Evolutionary conservation across 2,888 invertebrate species (phyloP), one percentile per base, ranked within the genome.

Genomic region (Neoitamus cyanurus): DNA sequence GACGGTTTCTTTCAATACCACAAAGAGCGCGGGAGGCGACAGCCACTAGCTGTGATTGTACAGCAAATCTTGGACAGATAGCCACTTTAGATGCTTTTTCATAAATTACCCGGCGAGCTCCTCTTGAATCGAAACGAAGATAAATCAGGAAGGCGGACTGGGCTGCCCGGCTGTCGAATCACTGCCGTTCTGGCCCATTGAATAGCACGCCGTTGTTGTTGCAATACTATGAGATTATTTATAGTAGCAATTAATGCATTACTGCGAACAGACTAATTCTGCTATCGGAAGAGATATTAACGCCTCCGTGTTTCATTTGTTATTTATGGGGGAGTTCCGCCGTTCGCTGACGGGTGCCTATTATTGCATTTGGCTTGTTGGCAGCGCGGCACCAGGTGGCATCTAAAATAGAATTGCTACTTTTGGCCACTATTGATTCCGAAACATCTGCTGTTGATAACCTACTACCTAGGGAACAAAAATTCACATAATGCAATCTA

Each of bases 191-290:
- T 58, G 58, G 25, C 2, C 58, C 58, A 58, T 31, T 31, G 9
- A 70, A 3, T n/a, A 30, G 20, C 13, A 31, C n/a, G 20, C n/a
- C 13, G 70, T 11, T 30, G 30, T 70, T 31, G 31, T 28, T 31
- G 31, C 15, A 13, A 70, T 6, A 30, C 31, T 31, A 70, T 70
- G 6, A 2, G 58, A 31, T 70, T 70, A 70, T 70, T 70, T 70
- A 70, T 70, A 70, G 70, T 31, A 31, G 6, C 70, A 70, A 70
- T 70, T 70, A 70, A 70, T 70, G 31, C 31, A 70, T 31, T 70
- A 70, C 30, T 31, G 70, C 13, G 31, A 70, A 31, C 30, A 31
- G 69, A 31, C 30, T 70, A 70, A 31, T 70, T 70, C 13, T 30
- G 30, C 30, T 70, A 70, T 25, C 58, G 58, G 58, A 58, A 58